phyloP scores from a whole-genome alignment of 2,888 invertebrate species.

The Parelbella ahira region DNA sequence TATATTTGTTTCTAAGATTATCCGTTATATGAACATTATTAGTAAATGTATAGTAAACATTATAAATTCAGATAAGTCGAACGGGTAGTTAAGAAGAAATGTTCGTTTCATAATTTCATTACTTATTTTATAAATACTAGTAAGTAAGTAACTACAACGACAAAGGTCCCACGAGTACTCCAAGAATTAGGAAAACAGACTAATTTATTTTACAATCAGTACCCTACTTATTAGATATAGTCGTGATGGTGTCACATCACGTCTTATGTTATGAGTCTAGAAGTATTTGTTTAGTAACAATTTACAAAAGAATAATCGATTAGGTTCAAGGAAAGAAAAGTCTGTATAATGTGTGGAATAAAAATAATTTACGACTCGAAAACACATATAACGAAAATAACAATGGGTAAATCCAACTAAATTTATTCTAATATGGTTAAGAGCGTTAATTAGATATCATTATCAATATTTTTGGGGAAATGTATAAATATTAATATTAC shows the following conservation, averaged over 20 bases:
- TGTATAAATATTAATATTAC: too few relatives aligned
- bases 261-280: constrained; percentile 13
- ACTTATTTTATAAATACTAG: constrained; percentile 22
- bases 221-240: constrained; percentile 17
- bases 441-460: too few relatives aligned
- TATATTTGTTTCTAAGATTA: constrained; percentile 16
- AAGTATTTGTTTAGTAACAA: too few relatives aligned
- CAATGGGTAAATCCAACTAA: too few relatives aligned
- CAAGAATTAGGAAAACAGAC: constrained; percentile 47
- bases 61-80: constrained; percentile 22
- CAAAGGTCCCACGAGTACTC: constrained; percentile 70
- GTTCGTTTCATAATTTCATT: constrained; percentile 32
- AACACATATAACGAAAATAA: too few relatives aligned
- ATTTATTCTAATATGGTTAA: too few relatives aligned
- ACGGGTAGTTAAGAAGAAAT: constrained; percentile 32
- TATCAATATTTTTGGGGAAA: too few relatives aligned
- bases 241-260: constrained; percentile 12
- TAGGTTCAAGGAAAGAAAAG: too few relatives aligned
- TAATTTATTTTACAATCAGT: constrained; percentile 38
- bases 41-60: constrained; percentile 18
- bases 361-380: too few relatives aligned
- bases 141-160: constrained; percentile 51
- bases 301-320: too few relatives aligned
- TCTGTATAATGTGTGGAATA: too few relatives aligned
- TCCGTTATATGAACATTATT: constrained; percentile 18